Conservation (phyloP, 1,140 invertebrate genomes). For the Hyles euphorbiae region DNA sequence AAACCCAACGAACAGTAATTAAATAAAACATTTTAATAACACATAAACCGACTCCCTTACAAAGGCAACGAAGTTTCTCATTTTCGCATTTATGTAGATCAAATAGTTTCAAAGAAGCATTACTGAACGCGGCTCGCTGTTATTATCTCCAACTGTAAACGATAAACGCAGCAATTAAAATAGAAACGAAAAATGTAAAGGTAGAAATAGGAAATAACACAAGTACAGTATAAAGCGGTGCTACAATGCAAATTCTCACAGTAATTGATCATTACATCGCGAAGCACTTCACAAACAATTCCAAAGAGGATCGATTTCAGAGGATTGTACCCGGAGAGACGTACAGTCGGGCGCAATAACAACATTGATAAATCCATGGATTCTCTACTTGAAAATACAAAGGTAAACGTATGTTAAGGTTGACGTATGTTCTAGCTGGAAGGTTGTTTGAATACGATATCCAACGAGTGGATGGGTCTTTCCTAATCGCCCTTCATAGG, state of each 20-base stretch:
- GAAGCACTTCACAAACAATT: conserved; percentile 17
- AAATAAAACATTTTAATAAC: no score
- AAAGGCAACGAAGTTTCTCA: no score
- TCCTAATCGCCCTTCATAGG: no score
- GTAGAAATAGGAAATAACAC: conserved; percentile 6
- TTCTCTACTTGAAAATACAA: no score
- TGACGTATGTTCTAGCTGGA: background rate
- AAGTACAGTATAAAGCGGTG: conserved; percentile 2
- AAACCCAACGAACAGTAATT: no score
- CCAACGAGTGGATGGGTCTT: no score
- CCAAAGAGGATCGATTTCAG: conserved; percentile 22
- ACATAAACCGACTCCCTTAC: no score
- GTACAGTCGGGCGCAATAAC: conserved; percentile 3
- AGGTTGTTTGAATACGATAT: no score
- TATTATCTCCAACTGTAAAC: background rate
- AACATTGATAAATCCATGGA: no score
- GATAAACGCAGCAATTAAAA: background rate
- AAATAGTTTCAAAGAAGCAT: no score
- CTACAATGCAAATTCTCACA: conserved; percentile 19
- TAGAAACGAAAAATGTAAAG: conserved; percentile 6
- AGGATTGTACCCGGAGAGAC: conserved; percentile 2
- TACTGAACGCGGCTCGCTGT: no score
- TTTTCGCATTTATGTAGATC: no score
- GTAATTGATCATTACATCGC: conserved; percentile 40
- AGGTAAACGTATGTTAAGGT: background rate